Evolutionary conservation across 1,140 invertebrate genomes (phyloP), one percentile per base, ranked within the genome.

Genomic region (Geopemphigus sp.): DNA sequence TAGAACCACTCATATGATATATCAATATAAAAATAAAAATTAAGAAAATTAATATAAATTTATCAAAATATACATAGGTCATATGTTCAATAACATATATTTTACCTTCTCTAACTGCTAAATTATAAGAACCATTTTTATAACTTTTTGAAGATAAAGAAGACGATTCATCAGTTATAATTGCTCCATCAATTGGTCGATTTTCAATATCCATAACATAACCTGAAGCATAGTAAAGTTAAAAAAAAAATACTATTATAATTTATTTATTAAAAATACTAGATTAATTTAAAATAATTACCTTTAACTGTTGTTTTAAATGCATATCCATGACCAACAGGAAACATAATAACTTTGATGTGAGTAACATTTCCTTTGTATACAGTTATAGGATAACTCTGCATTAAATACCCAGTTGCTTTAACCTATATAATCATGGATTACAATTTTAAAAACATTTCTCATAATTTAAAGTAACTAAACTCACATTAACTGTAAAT

Each of bases 111-210:
- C 24, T 22, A 12, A 63, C 17, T 15, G 24, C 17, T 26, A 78
- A 50, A n/a, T 63, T 45, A 61, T 78, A 78, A 26, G 39, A 29
- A 12, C 74, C 74, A 50, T 63, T 61, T 29, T 50, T 61, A 50
- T 26, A 26, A 39, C 39, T 61, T 11, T 14, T 45, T 0, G 54
- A n/a, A 29, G 47, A 10, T 1, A 26, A 56, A 22, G 54, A 47
- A 50, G 86, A 86, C 32, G 83, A 83, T 70, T 86, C 85, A 47
- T 91, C 86, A 1, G 85, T 85, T 1, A 92, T 81, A 78, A 87
- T 83, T 22, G 89, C 90, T 81, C 88, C 85, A 11, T n/a, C 82
- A 12, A 92, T 84, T 3, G 91, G 90, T 83, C 90, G 87, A 81
- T 89, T 87, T 68, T 84, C 84, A 47, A 86, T 83, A 82, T 89